Base-by-base conservation (phyloP, 23 tunicate species). In the Phallusia fumigata region DNA sequence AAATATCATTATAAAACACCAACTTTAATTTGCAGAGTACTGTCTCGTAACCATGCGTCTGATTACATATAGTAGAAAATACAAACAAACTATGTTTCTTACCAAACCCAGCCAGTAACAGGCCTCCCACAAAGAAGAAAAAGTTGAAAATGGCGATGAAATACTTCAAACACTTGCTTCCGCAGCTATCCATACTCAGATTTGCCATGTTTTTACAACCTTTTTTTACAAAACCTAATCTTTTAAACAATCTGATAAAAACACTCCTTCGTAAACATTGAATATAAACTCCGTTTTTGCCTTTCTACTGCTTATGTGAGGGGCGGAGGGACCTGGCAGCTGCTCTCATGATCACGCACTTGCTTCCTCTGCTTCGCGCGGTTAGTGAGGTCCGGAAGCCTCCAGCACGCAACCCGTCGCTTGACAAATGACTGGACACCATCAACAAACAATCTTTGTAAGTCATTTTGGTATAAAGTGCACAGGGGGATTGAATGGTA, bases 171-270 rank as follows among this genome's bases (percentile, higher is more conserved):
- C 69, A 58, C 13, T 58, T 58, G 28, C 69, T 58, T 2, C 69
- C 69, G 16, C 69, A 58, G 69, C 69, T 58, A 16, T 58, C 69
- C 69, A 58, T 58, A 24, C 69, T 58, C 28, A 58, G 69, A 58
- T 58, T 58, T 21, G 69, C 69, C 69, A 58, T 58, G 26, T 21
- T 58, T 58, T 58, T 24, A 58, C 8, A 58, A 6, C 3, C 28
- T 16, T 58, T 21, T 58, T 58, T 58, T 13, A 51, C 15, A 51
- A 58, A 21, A 22, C 16, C 8, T 6, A 58, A 6, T 58, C 28
- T 58, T 58, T 13, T 16, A 3, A 24, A 58, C 13, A 58, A 58
- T 58, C 28, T 58, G 15, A 18, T 13, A 58, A 58, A 58, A 40
- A 40, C 10, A 40, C 10, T 10, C 8, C 10, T 40, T 40, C 10